Conservation (phyloP, 2,797 vertebrate species). For the Syngnathus acus region DNA sequence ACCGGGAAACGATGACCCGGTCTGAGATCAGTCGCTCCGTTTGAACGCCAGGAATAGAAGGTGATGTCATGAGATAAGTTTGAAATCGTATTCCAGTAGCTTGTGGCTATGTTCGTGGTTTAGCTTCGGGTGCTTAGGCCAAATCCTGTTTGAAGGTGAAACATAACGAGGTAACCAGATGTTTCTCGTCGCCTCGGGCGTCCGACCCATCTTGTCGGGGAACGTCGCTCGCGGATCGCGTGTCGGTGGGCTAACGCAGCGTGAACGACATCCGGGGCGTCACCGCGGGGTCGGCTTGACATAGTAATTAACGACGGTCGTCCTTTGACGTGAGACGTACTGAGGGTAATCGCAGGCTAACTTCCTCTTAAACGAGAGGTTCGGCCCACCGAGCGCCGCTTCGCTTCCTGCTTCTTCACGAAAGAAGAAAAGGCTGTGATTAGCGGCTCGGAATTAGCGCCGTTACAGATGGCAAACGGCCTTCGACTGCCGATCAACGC, state of each 20-base stretch:
- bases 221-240: not conserved
- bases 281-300: not conserved
- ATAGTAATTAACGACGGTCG: not conserved
- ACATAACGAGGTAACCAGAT: not conserved
- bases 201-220: not conserved
- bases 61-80: conserved; percentile 50
- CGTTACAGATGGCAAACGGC: not conserved
- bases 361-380: not conserved
- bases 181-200: not conserved
- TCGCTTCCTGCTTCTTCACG: not conserved
- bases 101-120: too few species aligned
- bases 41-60: conserved; percentile 61
- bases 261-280: not conserved
- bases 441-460: not conserved
- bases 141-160: too few species aligned
- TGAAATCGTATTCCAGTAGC: too few species aligned
- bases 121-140: too few species aligned
- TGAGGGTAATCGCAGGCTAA: not conserved
- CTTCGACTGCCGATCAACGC: not conserved
- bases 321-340: not conserved
- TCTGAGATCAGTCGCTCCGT: conserved; percentile 24
- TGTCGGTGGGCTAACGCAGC: not conserved
- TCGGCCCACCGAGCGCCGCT: not conserved
- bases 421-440: not conserved
- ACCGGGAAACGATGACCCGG: not conserved